These are phyloP conservation scores for Puffinus mauretanicus DNA, from an alignment of 2,113 vertebrate species.

Conservation along the genomic window DNA sequence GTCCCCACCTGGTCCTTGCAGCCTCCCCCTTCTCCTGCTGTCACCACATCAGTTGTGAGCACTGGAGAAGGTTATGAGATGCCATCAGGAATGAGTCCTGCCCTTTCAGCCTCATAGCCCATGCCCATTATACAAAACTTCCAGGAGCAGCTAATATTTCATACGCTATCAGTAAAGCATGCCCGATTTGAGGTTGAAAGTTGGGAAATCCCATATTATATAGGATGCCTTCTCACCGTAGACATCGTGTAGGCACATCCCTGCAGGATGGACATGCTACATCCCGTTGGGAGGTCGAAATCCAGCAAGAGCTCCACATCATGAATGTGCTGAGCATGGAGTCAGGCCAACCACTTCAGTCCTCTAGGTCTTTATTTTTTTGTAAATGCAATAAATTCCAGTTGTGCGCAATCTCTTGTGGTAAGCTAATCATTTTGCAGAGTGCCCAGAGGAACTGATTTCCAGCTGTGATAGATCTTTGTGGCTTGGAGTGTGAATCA, in stretches of 20 bases:
- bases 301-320: not conserved
- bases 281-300: rapidly evolving
- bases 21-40: not conserved
- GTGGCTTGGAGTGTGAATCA: not conserved
- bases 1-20: not conserved
- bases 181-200: not conserved
- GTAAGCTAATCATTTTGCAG: not conserved
- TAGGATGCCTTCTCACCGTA: not conserved
- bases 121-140: not conserved
- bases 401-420: not conserved
- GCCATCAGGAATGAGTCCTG: not conserved
- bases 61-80: not conserved
- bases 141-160: not conserved
- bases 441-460: not conserved
- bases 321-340: not conserved
- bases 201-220: not conserved
- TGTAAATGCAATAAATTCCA: not conserved
- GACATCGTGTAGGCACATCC: no score
- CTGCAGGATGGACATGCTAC: not conserved
- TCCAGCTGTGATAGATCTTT: not conserved
- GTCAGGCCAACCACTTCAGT: not conserved
- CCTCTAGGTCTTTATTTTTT: not conserved
- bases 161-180: not conserved
- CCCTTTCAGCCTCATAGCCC: not conserved
- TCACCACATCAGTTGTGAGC: not conserved